A percentile compares a stretch with the other conserved stretches of the same genome.
These are phyloP conservation scores for Mionectes olivaceus DNA, from an alignment of 2,797 vertebrate species.

Conservation along the genomic window DNA sequence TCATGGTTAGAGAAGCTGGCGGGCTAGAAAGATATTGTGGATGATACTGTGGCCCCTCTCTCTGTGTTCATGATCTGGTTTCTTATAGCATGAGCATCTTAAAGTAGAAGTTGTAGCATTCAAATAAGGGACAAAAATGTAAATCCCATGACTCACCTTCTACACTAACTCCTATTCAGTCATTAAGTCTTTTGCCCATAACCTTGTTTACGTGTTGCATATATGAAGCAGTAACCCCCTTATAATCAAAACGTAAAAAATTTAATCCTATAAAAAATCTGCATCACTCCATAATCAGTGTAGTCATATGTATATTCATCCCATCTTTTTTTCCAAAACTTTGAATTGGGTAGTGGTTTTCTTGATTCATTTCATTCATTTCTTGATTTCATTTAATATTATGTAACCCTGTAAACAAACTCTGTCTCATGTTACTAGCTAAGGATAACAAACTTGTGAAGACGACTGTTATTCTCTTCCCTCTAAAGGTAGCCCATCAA, in stretches of 20 bases:
- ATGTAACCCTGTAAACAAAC: neutral
- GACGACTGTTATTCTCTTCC: neutral
- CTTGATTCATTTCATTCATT: neutral
- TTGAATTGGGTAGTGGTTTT: neutral
- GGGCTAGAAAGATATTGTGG: neutral
- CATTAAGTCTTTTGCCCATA: neutral
- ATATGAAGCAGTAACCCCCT: neutral
- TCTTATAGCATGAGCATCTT: neutral
- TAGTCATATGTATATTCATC: neutral
- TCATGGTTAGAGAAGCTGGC: neutral
- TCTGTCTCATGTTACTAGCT: neutral
- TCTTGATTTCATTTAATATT: neutral
- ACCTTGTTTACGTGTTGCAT: neutral
- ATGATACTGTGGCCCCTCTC: neutral
- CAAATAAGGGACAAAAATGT: neutral
- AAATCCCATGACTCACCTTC: neutral
- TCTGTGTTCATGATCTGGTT: neutral
- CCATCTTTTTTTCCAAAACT: neutral
- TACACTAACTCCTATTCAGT: neutral
- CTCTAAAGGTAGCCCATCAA: neutral
- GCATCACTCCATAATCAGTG: neutral
- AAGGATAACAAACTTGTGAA: neutral
- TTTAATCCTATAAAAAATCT: neutral
- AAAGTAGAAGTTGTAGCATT: neutral
- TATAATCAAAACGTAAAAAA: neutral